A percentile compares a stretch with the other conserved stretches of the same genome.
These are phyloP conservation scores for Typhlichthys eigenmanni DNA, from an alignment of 2,797 vertebrate species.

Conservation along the genomic window DNA sequence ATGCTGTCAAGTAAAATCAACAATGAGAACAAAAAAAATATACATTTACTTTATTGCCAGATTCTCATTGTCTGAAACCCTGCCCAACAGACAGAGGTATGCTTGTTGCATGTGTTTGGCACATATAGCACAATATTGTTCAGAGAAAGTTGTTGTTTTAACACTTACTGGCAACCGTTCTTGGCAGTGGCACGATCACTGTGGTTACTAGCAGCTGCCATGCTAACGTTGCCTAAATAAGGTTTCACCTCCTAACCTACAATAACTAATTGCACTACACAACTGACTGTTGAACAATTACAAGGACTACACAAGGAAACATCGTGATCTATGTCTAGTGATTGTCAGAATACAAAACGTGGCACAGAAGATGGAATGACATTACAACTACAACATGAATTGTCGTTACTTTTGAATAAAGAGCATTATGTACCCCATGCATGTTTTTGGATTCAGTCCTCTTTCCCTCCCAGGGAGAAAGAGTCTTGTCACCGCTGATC, in stretches of 20 bases:
- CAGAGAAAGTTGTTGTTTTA: not conserved
- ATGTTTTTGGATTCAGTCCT: conserved; percentile 19
- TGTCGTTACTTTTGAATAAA: conserved; percentile 40
- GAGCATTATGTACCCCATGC: conserved; percentile 38
- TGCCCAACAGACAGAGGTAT: no score
- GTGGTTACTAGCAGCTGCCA: conserved; percentile 53
- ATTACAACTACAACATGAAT: conserved; percentile 23
- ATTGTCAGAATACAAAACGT: conserved; percentile 69
- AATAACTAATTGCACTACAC: conserved; percentile 48
- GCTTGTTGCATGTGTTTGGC: conserved; percentile 41
- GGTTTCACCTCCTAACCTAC: conserved; percentile 22
- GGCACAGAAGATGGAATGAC: conserved; percentile 60
- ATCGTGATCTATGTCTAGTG: conserved; percentile 41
- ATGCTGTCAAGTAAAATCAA: conserved; percentile 50
- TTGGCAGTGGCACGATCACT: conserved; percentile 42
- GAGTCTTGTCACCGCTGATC: conserved; percentile 18
- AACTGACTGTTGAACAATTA: conserved; percentile 37
- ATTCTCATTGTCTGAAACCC: no score
- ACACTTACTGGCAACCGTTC: conserved; percentile 38
- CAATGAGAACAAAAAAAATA: conserved; percentile 27
- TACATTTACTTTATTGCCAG: conserved; percentile 7
- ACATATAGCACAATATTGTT: conserved; percentile 30
- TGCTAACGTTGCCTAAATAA: conserved; percentile 32
- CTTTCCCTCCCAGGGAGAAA: conserved; percentile 21
- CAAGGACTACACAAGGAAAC: conserved; percentile 42